Conservation (phyloP, 64 coral and sea anemone genomes). For the Exaiptasia diaphana region DNA sequence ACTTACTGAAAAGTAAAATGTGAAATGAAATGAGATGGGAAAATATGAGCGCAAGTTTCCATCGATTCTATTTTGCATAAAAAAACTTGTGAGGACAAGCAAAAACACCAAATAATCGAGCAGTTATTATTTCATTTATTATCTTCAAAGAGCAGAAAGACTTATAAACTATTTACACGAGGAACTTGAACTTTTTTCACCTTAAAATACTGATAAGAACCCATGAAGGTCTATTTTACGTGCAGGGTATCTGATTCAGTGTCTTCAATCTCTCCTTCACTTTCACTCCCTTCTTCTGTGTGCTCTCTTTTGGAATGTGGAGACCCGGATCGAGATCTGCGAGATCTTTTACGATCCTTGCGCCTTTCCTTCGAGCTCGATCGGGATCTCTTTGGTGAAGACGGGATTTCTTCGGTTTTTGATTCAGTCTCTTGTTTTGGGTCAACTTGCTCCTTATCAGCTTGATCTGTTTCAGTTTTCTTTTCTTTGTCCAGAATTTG, state of each 20-base stretch:
- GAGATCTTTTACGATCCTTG: slow-evolving; percentile 69
- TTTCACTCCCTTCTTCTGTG: slow-evolving; percentile 58
- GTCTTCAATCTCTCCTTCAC: slow-evolving; percentile 65
- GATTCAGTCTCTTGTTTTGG: slow-evolving; percentile 53
- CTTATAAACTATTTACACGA: too few relatives aligned
- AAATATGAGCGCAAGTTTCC: too few relatives aligned
- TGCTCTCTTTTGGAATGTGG: slow-evolving; percentile 57
- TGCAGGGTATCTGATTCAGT: background rate
- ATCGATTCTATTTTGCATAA: too few relatives aligned
- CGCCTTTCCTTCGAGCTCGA: slow-evolving; percentile 50
- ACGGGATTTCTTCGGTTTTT: slow-evolving; percentile 58
- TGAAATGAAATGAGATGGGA: too few relatives aligned
- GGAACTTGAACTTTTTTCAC: too few relatives aligned
- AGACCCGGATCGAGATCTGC: slow-evolving; percentile 80
- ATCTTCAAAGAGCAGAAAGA: too few relatives aligned
- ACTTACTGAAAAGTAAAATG: too few relatives aligned
- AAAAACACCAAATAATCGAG: too few relatives aligned
- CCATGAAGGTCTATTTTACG: too few relatives aligned
- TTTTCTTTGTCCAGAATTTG: slow-evolving; percentile 92
- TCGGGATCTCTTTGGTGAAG: slow-evolving; percentile 63
- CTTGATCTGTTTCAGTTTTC: slow-evolving; percentile 64
- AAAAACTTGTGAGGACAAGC: too few relatives aligned
- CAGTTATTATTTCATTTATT: too few relatives aligned
- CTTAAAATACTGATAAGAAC: too few relatives aligned
- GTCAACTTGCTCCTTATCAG: slow-evolving; percentile 81